phyloP scores from a whole-genome alignment of 2,888 invertebrate species.

The Incurvaria masculella region DNA sequence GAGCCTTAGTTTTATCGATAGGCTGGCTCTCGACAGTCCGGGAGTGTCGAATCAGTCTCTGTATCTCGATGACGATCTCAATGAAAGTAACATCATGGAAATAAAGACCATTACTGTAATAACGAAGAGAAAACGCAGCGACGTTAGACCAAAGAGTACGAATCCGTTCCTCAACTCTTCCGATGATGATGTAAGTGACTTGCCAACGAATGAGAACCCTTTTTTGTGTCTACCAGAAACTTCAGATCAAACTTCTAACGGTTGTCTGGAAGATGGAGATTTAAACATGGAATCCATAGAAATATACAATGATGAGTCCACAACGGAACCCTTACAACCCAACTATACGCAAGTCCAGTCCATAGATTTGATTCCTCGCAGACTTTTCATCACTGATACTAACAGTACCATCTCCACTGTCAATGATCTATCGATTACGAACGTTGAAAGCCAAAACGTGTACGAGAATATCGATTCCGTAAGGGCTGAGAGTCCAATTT shows the following conservation, averaged over 20 bases:
- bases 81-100: slow-evolving; percentile 54
- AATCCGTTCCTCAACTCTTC: slow-evolving; percentile 45
- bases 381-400: slow-evolving; percentile 36
- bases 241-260: background rate
- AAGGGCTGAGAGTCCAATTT: slow-evolving; percentile 38
- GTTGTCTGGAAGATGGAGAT: too few relatives aligned
- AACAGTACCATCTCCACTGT: slow-evolving; percentile 47
- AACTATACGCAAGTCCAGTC: slow-evolving; percentile 4
- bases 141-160: slow-evolving; percentile 30
- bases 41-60: slow-evolving; percentile 38
- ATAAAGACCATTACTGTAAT: slow-evolving; percentile 51
- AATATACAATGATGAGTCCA: background rate
- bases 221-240: slow-evolving; percentile 30
- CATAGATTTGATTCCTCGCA: slow-evolving; percentile 29
- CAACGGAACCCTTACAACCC: background rate
- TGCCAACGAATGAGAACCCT: slow-evolving; percentile 27
- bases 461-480: slow-evolving; percentile 44
- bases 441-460: slow-evolving; percentile 27
- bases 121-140: slow-evolving; percentile 37
- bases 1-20: slow-evolving; percentile 47
- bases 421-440: slow-evolving; percentile 29
- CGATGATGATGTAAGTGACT: slow-evolving; percentile 15
- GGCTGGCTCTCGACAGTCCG: slow-evolving; percentile 41
- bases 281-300: background rate
- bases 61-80: slow-evolving; percentile 46